Evolutionary conservation across 2,797 vertebrate genomes (phyloP).

Genomic region (Gymnothorax javanicus): DNA sequence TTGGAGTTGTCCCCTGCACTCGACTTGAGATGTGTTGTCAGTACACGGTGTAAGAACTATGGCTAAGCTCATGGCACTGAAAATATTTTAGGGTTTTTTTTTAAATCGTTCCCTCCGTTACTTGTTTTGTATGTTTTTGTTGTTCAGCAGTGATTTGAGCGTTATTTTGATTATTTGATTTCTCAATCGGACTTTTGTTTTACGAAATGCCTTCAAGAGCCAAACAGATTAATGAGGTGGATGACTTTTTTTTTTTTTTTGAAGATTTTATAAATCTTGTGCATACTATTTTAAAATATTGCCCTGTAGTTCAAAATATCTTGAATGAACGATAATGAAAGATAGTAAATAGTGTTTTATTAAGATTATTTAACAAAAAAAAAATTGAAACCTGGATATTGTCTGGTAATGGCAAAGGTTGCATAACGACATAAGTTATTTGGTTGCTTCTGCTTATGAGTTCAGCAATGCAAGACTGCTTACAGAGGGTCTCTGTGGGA

Average conservation of each 20-base stretch:
- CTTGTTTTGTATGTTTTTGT: neutral
- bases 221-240: neutral
- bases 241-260: neutral
- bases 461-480: neutral
- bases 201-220: neutral
- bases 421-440: neutral
- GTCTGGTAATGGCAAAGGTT: neutral
- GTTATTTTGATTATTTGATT: neutral
- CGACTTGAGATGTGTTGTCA: too few species aligned
- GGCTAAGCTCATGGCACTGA: too few species aligned
- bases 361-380: neutral
- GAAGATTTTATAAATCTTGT: neutral
- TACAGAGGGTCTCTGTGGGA: neutral
- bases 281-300: neutral
- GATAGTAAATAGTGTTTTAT: too few species aligned
- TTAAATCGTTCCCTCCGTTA: neutral
- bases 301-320: too few species aligned
- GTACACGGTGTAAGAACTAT: too few species aligned
- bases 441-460: neutral
- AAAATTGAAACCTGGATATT: neutral
- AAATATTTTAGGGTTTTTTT: too few species aligned
- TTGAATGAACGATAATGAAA: too few species aligned
- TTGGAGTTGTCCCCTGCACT: too few species aligned
- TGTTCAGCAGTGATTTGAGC: neutral
- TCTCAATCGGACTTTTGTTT: neutral